Evolutionary conservation across 2,113 vertebrate species (phyloP).

Genomic region (Melanerpes formicivorus): DNA sequence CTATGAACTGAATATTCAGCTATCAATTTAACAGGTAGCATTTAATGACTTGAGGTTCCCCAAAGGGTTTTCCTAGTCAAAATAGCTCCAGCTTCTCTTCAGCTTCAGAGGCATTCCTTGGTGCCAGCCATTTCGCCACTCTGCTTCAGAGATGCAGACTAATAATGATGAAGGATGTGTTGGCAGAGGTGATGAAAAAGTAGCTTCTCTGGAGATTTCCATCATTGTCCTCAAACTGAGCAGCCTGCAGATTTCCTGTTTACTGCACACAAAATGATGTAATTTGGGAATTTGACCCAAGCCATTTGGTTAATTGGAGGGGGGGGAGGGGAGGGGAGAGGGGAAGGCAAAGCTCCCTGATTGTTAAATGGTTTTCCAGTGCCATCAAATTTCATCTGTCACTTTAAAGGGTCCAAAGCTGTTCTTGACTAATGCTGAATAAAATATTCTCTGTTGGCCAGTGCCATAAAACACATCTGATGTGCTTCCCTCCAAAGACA

Average conservation of each 20-base stretch:
- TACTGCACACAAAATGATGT: background rate
- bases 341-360: background rate
- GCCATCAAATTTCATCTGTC: background rate
- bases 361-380: background rate
- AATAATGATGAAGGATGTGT: background rate
- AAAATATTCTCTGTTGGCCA: background rate
- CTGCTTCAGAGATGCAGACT: background rate
- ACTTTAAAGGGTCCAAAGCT: background rate
- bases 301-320: background rate
- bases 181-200: background rate
- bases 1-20: too few relatives aligned
- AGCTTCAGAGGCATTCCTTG: background rate
- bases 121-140: background rate
- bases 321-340: too few relatives aligned
- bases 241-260: background rate
- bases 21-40: constrained; percentile 45
- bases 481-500: background rate
- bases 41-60: constrained; percentile 32
- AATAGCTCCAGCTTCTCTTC: constrained; percentile 49
- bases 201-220: background rate
- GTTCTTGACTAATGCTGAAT: background rate
- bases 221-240: background rate
- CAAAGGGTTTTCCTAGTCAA: constrained; percentile 53
- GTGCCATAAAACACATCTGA: background rate
- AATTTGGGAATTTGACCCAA: background rate